A percentile compares a stretch with the other conserved stretches of the same genome.
Conservation (phyloP, 2,113 vertebrate genomes). For the Dipodomys stephensi region DNA sequence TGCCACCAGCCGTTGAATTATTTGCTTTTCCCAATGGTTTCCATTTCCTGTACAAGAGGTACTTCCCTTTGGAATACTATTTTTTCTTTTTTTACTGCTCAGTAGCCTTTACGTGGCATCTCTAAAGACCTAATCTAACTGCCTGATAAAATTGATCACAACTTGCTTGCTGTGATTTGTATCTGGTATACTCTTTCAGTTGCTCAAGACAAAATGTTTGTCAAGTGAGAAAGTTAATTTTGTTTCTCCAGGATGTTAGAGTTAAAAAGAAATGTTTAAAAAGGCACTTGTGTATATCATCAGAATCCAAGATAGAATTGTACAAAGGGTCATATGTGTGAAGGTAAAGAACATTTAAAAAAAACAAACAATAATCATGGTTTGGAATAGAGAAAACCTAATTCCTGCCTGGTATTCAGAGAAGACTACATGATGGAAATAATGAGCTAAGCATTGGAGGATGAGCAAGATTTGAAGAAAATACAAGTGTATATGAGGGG, state of each 20-base stretch:
- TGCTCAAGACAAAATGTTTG: not conserved
- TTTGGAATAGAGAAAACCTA: not conserved
- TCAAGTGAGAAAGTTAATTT: not conserved
- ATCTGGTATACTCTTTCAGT: not conserved
- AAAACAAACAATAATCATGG: not conserved
- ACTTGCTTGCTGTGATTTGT: not conserved
- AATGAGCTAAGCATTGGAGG: not conserved
- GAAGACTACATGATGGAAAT: not conserved
- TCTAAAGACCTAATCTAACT: not conserved
- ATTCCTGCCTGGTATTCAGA: not conserved
- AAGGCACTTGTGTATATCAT: not conserved
- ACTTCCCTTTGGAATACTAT: conserved; percentile 14
- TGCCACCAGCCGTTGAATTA: conserved; percentile 35
- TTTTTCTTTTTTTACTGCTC: conserved; percentile 15
- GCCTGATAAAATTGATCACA: not conserved
- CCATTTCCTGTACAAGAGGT: not conserved
- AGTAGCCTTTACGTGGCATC: not conserved
- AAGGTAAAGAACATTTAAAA: not conserved
- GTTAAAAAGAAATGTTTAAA: not conserved
- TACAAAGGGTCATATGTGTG: not conserved
- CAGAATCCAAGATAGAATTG: not conserved
- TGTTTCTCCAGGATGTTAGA: not conserved
- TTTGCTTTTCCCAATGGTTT: conserved; percentile 56
- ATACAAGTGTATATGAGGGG: not conserved
- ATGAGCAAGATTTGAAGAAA: not conserved